Percentiles rank a stretch among this genome's conserved stretches.
These are phyloP conservation scores for Sparidentex hasta DNA, from an alignment of 2,797 vertebrate genomes.

Conservation along the genomic window DNA sequence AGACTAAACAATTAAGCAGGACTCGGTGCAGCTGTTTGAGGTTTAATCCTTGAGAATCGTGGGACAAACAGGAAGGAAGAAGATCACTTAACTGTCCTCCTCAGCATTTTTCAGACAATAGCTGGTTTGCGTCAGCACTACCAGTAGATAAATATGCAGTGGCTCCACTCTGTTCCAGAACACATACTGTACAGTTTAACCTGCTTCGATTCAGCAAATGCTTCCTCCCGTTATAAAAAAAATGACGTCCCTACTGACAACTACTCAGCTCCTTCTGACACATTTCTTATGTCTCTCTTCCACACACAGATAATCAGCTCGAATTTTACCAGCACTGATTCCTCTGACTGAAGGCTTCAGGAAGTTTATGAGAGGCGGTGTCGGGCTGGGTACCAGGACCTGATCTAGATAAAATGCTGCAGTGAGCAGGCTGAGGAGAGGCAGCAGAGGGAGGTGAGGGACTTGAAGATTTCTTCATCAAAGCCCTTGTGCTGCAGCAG, in stretches of 20 bases:
- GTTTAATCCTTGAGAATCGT: neutral
- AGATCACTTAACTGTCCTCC: neutral
- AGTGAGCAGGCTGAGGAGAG: constrained; percentile 12
- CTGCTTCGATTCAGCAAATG: neutral
- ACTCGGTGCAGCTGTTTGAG: neutral
- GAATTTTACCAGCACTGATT: neutral
- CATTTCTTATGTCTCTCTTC: constrained; percentile 2
- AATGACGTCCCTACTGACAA: neutral
- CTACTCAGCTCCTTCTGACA: constrained; percentile 5
- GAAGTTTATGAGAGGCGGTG: constrained; percentile 9
- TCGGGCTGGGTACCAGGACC: neutral
- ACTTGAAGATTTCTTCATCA: constrained; percentile 37
- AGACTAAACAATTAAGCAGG: too few relatives aligned
- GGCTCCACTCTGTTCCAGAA: constrained; percentile 9
- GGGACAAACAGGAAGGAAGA: neutral
- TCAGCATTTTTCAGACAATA: constrained; percentile 41
- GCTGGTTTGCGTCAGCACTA: constrained; percentile 38
- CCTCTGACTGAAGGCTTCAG: constrained; percentile 17
- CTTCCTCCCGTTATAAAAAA: neutral
- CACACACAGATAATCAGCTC: constrained; percentile 5
- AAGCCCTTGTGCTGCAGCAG: constrained; percentile 24
- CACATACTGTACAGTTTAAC: neutral
- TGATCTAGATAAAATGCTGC: constrained; percentile 42
- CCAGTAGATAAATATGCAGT: constrained; percentile 14
- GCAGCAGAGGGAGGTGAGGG: constrained; percentile 19